Base-by-base conservation (phyloP, 2,888 invertebrate species). In the Parochlus steinenii region DNA sequence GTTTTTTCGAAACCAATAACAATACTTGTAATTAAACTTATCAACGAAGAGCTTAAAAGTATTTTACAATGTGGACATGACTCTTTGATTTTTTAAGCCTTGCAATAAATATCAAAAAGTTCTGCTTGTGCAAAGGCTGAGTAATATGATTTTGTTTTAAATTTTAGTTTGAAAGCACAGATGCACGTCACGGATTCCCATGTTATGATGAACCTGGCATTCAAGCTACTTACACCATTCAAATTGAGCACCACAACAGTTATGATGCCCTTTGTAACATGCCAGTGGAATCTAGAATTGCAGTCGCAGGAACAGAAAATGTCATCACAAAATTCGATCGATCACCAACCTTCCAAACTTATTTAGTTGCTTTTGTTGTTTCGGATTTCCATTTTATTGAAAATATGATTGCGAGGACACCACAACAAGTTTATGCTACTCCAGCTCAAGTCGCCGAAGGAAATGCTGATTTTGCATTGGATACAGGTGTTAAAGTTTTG, bases 351-450 rank as follows among this genome's bases (percentile, higher is more conserved):
- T 85, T 85, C 80, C 74, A 82, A 5, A 65, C 79, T 0, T 89
- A 90, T 48, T 61, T 87, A 8, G 62, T 85, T 3, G 87, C 86
- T 0, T 82, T 82, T 50, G 64, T 81, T 10, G 74, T 89, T 1
- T 70, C 71, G 3, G 62, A 67, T 44, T 69, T 70, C 43, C 49
- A 49, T n/a, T 43, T 27, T n/a, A 42, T n/a, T n/a, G 44, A 45
- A 10, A 25, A 28, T 11, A 6, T 5, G 6, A 15, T 18, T 6
- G 11, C 18, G 7, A 33, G 33, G 24, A 1, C 31, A 51, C 14
- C 45, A 0, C 55, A 58, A 37, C 46, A 53, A 16, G 50, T 57
- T 3, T 57, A 45, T 43, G 52, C 55, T 0, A 52, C 52, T 20
- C 48, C 51, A 2, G 52, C 49, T 24, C 47, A 51, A 2, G 45